Evolutionary conservation across 2,797 vertebrate species (phyloP).

Genomic region (Glyptemys insculpta): DNA sequence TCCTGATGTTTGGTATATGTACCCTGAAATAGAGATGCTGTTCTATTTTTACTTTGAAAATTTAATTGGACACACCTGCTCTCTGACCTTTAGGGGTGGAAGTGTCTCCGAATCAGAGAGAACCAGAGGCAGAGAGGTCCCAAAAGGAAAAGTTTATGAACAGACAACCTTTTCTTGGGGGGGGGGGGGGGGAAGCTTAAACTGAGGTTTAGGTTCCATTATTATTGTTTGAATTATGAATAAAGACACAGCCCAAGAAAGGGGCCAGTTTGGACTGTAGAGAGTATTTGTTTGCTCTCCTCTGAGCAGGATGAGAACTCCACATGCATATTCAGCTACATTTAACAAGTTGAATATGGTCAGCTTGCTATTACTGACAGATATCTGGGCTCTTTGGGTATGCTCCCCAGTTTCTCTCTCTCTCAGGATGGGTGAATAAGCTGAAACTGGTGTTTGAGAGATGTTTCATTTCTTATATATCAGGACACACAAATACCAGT

Average conservation of each 20-base stretch:
- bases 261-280: accelerated
- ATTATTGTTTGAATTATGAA: not conserved
- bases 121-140: not conserved
- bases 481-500: not conserved
- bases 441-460: not conserved
- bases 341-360: not conserved
- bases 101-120: not conserved
- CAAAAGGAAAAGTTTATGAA: not conserved
- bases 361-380: not conserved
- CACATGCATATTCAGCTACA: not conserved
- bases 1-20: not conserved
- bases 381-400: not conserved
- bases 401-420: not conserved
- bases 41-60: not conserved
- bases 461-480: not conserved
- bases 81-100: not conserved
- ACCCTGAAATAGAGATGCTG: not conserved
- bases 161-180: not conserved
- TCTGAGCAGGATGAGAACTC: not conserved
- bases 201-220: not conserved
- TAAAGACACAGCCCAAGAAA: not conserved
- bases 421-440: not conserved
- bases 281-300: not conserved
- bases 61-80: not conserved
- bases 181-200: not conserved